Evolutionary conservation across 2,113 vertebrate genomes (phyloP).

Genomic region (Vanacampus margaritifer): DNA sequence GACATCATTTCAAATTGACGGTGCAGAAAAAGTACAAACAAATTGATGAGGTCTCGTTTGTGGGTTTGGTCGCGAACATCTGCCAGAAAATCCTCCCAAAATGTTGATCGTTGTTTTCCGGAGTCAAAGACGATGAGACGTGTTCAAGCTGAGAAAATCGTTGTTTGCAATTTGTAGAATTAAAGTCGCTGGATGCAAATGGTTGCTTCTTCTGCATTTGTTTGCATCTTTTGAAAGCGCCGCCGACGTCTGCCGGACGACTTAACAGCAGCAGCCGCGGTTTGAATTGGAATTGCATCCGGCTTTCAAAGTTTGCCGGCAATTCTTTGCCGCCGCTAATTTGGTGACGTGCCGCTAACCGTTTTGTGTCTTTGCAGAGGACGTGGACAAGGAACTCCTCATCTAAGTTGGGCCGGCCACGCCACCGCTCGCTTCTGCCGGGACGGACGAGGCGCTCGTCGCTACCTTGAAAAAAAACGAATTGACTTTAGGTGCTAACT

Average conservation of each 20-base stretch:
- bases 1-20: no score
- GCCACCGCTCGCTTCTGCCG: constrained; percentile 53
- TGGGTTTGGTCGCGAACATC: no score
- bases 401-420: constrained; percentile 77
- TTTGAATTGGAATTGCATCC: neutral
- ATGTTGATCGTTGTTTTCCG: no score
- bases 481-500: constrained; percentile 88
- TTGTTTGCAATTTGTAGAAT: no score
- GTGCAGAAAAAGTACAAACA: no score
- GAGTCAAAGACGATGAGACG: no score
- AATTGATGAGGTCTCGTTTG: no score
- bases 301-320: no score
- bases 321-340: neutral
- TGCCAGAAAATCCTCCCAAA: no score
- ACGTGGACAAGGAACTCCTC: constrained; percentile 91
- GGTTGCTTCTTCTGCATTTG: no score
- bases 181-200: no score
- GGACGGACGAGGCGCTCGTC: constrained; percentile 89
- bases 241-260: neutral
- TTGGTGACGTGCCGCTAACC: neutral
- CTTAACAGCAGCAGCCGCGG: neutral
- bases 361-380: constrained; percentile 81
- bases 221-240: neutral
- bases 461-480: constrained; percentile 66
- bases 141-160: no score